Conservation (phyloP, 2,888 invertebrate genomes). For the Orchesella flavescens region DNA sequence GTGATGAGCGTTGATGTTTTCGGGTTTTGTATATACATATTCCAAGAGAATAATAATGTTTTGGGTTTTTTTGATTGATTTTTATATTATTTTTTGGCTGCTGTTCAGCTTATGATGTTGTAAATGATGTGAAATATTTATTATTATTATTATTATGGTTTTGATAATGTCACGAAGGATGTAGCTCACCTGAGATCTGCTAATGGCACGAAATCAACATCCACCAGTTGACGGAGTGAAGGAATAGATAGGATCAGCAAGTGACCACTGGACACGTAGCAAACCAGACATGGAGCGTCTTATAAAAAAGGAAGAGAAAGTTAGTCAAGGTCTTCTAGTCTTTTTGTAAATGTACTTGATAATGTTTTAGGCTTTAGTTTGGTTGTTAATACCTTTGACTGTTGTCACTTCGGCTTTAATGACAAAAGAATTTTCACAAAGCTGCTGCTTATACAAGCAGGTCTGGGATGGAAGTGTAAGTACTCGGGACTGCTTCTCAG, state of each 20-base stretch:
- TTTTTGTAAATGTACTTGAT: not conserved
- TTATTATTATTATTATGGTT: too few relatives aligned
- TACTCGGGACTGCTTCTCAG: slow-evolving; percentile 95
- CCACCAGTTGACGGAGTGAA: slow-evolving; percentile 91
- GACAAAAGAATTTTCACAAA: slow-evolving; percentile 93
- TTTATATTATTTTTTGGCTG: too few relatives aligned
- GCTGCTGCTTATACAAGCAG: slow-evolving; percentile 93
- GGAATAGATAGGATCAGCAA: slow-evolving; percentile 95
- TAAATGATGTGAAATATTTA: not conserved
- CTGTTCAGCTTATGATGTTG: too few relatives aligned
- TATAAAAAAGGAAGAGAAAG: not conserved
- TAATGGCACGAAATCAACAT: slow-evolving; percentile 94
- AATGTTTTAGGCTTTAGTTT: not conserved
- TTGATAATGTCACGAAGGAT: not conserved
- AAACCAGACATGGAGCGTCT: slow-evolving; percentile 96
- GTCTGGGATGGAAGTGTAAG: slow-evolving; percentile 96
- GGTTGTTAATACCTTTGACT: slow-evolving; percentile 82
- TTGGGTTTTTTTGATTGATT: too few relatives aligned
- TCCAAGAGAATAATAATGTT: too few relatives aligned
- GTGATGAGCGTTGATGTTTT: too few relatives aligned
- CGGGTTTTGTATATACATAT: too few relatives aligned
- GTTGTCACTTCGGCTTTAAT: slow-evolving; percentile 94
- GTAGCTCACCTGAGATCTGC: slow-evolving; percentile 89
- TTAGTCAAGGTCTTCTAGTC: not conserved
- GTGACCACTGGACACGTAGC: slow-evolving; percentile 95